phyloP scores from a whole-genome alignment of 2,797 vertebrate species.

The Acestrorhynchus altus region DNA sequence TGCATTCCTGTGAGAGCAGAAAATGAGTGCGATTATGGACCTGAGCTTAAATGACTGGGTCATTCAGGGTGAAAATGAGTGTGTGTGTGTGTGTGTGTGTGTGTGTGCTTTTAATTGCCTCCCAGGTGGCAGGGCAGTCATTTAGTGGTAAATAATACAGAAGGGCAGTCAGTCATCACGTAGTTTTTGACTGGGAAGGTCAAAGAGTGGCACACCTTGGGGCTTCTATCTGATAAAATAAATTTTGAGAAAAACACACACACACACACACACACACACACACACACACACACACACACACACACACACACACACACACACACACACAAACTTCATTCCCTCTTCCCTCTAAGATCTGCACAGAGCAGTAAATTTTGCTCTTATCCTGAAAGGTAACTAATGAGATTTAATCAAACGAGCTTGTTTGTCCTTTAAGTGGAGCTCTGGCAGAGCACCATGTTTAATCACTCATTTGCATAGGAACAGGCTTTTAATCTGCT shows the following conservation, averaged over 20 bases:
- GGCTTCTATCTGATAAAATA: conserved; percentile 34
- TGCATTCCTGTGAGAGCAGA: conserved; percentile 51
- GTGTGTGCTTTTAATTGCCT: conserved; percentile 49
- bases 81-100: conserved; percentile 7
- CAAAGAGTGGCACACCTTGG: conserved; percentile 32
- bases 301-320: conserved; percentile 21
- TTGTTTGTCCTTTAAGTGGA: conserved; percentile 57
- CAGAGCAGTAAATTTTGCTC: conserved; percentile 19
- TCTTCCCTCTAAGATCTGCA: conserved; percentile 20
- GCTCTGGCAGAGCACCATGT: conserved; percentile 37
- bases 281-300: conserved; percentile 24
- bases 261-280: conserved; percentile 9
- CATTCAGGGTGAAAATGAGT: conserved; percentile 29
- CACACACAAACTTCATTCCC: conserved; percentile 34
- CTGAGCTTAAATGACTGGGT: conserved; percentile 51
- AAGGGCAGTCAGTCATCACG: conserved; percentile 38
- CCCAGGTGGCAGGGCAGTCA: conserved; percentile 38
- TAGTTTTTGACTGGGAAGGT: conserved; percentile 49
- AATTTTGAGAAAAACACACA: conserved; percentile 15
- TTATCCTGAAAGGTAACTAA: conserved; percentile 46
- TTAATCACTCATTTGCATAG: conserved; percentile 53
- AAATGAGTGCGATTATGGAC: conserved; percentile 56
- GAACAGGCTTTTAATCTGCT: conserved; percentile 54
- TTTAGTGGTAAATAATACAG: conserved; percentile 51
- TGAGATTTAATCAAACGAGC: conserved; percentile 54